Base-by-base conservation (phyloP, 2,797 vertebrate species). In the Coendou prehensilis region DNA sequence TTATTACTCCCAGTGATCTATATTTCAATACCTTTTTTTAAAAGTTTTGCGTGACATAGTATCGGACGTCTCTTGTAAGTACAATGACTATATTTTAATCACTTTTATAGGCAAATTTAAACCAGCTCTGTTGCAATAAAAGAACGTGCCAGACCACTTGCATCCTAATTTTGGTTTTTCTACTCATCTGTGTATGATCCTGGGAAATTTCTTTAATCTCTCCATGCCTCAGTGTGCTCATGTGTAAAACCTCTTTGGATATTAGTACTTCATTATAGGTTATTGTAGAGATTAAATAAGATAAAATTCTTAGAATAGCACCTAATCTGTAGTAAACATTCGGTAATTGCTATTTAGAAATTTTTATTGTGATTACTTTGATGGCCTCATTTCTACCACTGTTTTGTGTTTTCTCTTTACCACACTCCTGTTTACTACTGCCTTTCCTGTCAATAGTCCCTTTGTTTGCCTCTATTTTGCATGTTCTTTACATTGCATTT, bases 321-420 rank as follows among this genome's bases (percentile, higher is more conserved):
- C 28, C 57, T 85, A 33, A 9, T 50, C n/a, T 17, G 52, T 20
- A 61, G 56, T 50, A 78, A 75, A 30, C 20, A 6, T 30, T 41
- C 5, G 54, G 23, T 69, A 89, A 63, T 54, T 75, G 22, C 57
- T 91, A n/a, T 85, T 95, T 87, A 73, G 47, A 80, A 64, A 37
- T 37, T 56, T 61, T 61, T 26, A 15, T 59, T 52, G 2, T 86
- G 45, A 26, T 59, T 87, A 45, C 73, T 28, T 75, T 28, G 41
- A 75, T 86, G 5, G 23, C 92, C 37, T 87, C 76, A 52, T 87
- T 93, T 89, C 33, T 80, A 59, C 11, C 54, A 54, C 45, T 73
- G 61, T 61, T 95, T 96, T 91, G 15, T 95, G 13, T 87, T 89
- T 93, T 94, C 41, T 61, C 71, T 56, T 89, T 76, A 78, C 20